Percentiles rank a stretch among this genome's conserved stretches.
Conservation (phyloP, 2,888 invertebrate genomes). For the Melanophora roralis region DNA sequence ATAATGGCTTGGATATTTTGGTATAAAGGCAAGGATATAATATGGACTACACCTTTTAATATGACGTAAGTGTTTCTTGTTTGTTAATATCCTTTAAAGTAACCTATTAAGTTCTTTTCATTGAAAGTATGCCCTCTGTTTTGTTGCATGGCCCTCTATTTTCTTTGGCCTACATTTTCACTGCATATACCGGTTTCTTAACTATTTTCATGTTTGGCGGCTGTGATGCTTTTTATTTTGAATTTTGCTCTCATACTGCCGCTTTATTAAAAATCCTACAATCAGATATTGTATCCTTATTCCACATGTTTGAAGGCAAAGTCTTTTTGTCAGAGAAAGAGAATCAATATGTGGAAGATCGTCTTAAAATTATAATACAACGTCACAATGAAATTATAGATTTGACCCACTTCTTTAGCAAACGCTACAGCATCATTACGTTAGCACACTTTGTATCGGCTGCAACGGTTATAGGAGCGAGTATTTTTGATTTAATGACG, state of each 20-base stretch:
- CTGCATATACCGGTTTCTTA: slow-evolving; percentile 69
- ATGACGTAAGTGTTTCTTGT: slow-evolving; percentile 68
- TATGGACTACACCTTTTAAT: slow-evolving; percentile 69
- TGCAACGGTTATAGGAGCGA: slow-evolving; percentile 69
- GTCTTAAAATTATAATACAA: slow-evolving; percentile 62
- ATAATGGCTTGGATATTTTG: slow-evolving; percentile 63
- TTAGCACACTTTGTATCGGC: slow-evolving; percentile 71
- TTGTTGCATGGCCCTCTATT: slow-evolving; percentile 63
- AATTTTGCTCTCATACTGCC: slow-evolving; percentile 67
- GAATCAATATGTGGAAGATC: slow-evolving; percentile 55
- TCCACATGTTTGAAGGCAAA: slow-evolving; percentile 54
- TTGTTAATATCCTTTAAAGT: not conserved
- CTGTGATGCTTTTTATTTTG: slow-evolving; percentile 71
- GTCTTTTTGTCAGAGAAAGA: slow-evolving; percentile 38
- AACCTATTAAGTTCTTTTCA: not conserved
- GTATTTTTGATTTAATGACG: slow-evolving; percentile 68
- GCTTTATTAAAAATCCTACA: slow-evolving; percentile 65
- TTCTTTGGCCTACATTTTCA: slow-evolving; percentile 68
- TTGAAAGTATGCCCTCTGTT: slow-evolving; percentile 66
- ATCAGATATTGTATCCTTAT: slow-evolving; percentile 62
- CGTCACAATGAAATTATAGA: slow-evolving; percentile 68
- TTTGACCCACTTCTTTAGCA: slow-evolving; percentile 65
- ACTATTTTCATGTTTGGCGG: slow-evolving; percentile 71
- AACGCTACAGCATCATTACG: slow-evolving; percentile 68
- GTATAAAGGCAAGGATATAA: slow-evolving; percentile 54